Evolutionary conservation across 2,113 vertebrate species (phyloP).

Genomic region (Salvator merianae): DNA sequence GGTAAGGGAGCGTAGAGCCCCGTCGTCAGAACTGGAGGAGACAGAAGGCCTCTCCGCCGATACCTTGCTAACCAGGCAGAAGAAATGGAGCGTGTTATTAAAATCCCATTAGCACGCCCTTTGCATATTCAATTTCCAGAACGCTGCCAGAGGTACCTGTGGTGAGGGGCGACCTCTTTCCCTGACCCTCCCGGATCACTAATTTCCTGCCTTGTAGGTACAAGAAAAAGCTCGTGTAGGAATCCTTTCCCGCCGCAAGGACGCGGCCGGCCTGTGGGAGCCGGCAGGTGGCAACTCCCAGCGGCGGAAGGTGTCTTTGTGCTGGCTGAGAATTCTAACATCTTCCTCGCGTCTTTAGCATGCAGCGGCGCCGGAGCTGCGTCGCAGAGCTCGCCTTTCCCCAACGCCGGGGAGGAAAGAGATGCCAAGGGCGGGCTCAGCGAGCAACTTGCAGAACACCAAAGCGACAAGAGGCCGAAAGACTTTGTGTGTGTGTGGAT

Average conservation of each 20-base stretch:
- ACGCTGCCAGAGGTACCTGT: neutral
- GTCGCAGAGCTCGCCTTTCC: neutral
- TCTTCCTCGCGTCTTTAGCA: neutral
- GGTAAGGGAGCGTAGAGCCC: too few species aligned
- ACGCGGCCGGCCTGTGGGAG: neutral
- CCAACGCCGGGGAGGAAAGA: neutral
- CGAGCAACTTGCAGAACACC: too few species aligned
- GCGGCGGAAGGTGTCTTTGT: neutral
- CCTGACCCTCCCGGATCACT: neutral
- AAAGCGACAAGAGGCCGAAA: too few species aligned
- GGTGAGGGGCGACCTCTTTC: neutral
- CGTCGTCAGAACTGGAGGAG: neutral
- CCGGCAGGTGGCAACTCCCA: neutral
- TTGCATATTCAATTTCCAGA: neutral
- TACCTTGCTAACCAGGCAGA: neutral
- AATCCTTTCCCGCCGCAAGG: neutral
- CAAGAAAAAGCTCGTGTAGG: neutral
- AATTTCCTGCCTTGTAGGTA: neutral
- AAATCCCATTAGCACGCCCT: neutral
- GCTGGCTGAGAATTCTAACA: neutral
- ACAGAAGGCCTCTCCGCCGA: neutral
- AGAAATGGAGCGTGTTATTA: constrained; percentile 3
- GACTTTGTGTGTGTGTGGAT: too few species aligned
- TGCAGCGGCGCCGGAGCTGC: neutral
- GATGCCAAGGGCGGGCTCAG: too few species aligned